phyloP scores from a whole-genome alignment of 2,113 vertebrate species.

The Rhinolophus sinicus region DNA sequence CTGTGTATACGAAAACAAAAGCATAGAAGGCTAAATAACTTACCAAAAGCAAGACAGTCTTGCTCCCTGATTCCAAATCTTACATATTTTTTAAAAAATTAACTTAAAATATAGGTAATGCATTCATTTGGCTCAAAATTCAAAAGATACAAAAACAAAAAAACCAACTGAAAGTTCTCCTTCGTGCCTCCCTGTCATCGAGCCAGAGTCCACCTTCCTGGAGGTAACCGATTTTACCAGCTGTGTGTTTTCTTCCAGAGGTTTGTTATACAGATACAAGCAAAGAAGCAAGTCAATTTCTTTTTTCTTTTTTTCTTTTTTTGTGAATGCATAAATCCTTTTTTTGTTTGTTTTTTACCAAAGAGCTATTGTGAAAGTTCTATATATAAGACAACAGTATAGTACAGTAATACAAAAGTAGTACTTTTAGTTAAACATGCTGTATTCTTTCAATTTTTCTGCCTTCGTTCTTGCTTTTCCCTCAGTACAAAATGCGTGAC shows the following conservation, averaged over 20 bases:
- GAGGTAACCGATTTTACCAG: not conserved
- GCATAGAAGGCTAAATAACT: not conserved
- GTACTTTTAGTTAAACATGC: not conserved
- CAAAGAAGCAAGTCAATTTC: not conserved
- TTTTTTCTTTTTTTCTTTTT: not conserved
- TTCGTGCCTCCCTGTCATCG: not conserved
- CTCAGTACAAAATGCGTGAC: not conserved
- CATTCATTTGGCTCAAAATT: not conserved
- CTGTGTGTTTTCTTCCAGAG: not conserved
- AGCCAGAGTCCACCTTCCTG: not conserved
- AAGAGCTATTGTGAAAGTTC: slow-evolving; percentile 27
- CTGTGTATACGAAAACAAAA: not conserved
- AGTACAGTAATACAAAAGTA: not conserved
- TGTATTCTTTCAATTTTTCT: not conserved
- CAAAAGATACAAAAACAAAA: slow-evolving; percentile 11
- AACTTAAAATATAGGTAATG: not conserved
- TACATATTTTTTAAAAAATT: not conserved
- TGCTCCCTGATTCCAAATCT: not conserved
- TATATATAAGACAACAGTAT: not conserved
- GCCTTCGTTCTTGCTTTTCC: not conserved
- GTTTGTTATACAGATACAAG: not conserved
- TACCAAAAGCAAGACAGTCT: not conserved
- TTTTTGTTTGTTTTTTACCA: slow-evolving; percentile 37
- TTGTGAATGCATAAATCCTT: slow-evolving; percentile 41
- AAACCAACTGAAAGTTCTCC: not conserved